phyloP scores from a whole-genome alignment of 2,113 vertebrate genomes.

The Rynchops niger region DNA sequence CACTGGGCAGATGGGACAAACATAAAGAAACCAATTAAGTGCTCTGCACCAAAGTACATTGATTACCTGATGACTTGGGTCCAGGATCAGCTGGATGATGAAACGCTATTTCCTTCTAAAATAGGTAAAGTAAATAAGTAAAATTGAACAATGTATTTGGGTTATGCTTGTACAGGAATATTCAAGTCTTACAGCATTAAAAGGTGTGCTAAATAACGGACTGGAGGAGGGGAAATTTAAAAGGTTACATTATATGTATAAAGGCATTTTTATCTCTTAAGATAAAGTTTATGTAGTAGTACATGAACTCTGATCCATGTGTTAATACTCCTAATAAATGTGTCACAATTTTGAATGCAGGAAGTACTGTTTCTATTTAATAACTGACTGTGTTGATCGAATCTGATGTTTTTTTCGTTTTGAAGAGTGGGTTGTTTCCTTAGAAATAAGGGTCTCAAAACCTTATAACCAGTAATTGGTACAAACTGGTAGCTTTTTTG shows the following conservation, averaged over 20 bases:
- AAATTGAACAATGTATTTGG: background rate
- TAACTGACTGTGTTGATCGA: background rate
- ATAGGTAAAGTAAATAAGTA: constrained; percentile 71
- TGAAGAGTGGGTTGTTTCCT: background rate
- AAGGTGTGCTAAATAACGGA: background rate
- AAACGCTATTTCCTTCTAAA: constrained; percentile 84
- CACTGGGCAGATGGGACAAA: constrained; percentile 91
- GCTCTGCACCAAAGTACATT: constrained; percentile 89
- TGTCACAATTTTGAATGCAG: background rate
- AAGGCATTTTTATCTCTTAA: background rate
- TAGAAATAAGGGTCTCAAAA: background rate
- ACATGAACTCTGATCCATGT: background rate
- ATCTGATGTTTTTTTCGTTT: background rate
- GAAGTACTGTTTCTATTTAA: background rate
- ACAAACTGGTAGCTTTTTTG: background rate
- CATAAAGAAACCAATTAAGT: constrained; percentile 90
- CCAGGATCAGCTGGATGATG: constrained; percentile 85
- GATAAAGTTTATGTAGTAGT: background rate
- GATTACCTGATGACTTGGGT: constrained; percentile 88
- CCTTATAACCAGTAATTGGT: background rate
- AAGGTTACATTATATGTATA: background rate
- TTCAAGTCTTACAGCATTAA: accelerated
- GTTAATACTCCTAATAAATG: background rate
- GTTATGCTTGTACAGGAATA: background rate
- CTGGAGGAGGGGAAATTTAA: background rate